Percentiles rank a stretch among this genome's conserved stretches.
These are phyloP conservation scores for Drosophila cognata DNA, from an alignment of 2,888 invertebrate species.

Conservation along the genomic window DNA sequence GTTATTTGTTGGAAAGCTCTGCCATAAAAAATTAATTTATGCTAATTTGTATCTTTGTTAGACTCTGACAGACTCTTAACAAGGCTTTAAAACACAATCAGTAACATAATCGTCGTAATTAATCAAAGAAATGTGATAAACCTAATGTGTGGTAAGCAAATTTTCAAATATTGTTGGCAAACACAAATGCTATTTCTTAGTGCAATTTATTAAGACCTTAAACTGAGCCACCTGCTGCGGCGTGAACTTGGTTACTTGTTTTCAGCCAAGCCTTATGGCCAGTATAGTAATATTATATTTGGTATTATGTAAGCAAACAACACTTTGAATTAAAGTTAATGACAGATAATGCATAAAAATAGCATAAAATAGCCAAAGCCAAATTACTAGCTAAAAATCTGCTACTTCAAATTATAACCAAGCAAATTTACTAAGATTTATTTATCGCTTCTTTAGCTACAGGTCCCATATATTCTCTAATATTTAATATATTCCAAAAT, in stretches of 20 bases:
- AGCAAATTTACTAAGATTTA: not conserved
- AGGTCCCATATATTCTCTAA: too few species aligned
- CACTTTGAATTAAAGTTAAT: not conserved
- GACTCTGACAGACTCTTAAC: not conserved
- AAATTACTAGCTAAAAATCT: not conserved
- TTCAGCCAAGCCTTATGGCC: not conserved
- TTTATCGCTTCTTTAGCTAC: too few species aligned
- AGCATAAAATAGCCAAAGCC: not conserved
- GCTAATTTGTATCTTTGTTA: slow-evolving; percentile 31
- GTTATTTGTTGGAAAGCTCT: slow-evolving; percentile 6
- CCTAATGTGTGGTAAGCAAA: slow-evolving; percentile 28
- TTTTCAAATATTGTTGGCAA: slow-evolving; percentile 29
- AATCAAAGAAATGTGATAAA: slow-evolving; percentile 57
- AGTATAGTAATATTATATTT: slow-evolving; percentile 4
- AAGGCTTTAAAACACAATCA: slow-evolving; percentile 17
- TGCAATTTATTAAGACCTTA: slow-evolving; percentile 27
- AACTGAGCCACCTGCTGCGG: slow-evolving; percentile 9
- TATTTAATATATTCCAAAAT: too few species aligned
- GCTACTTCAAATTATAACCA: not conserved
- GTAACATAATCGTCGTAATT: slow-evolving; percentile 45
- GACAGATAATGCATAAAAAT: not conserved
- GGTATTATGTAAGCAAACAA: not conserved
- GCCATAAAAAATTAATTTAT: slow-evolving; percentile 30
- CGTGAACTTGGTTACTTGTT: slow-evolving; percentile 35
- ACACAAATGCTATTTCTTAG: slow-evolving; percentile 24